These are phyloP conservation scores for Limnephilus marmoratus DNA, from an alignment of 2,888 invertebrate species.

Conservation along the genomic window DNA sequence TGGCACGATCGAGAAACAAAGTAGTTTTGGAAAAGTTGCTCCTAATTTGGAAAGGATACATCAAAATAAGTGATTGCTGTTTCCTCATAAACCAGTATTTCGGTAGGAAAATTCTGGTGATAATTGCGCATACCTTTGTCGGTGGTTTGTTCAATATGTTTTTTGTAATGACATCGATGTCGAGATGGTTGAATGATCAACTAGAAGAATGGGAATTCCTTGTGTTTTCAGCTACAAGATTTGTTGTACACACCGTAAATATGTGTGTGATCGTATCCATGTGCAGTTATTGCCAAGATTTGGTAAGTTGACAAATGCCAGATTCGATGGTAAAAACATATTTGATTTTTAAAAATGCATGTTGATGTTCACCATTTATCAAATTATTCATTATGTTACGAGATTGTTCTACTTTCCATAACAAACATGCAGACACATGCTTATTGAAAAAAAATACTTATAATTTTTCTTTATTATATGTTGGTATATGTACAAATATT, in stretches of 20 bases:
- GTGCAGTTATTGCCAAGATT: background rate
- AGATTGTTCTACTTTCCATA: too few species aligned
- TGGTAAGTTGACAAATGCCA: background rate
- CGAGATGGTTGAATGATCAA: background rate
- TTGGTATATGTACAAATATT: too few species aligned
- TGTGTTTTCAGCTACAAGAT: background rate
- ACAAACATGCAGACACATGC: too few species aligned
- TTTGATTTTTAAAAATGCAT: too few species aligned
- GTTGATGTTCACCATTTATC: too few species aligned
- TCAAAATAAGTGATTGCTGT: background rate
- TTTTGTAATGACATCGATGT: background rate
- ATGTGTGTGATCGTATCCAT: background rate
- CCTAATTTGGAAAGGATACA: background rate
- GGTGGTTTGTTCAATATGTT: slow-evolving; percentile 2
- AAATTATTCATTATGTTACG: too few species aligned
- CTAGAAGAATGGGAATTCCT: background rate
- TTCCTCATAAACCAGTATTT: background rate
- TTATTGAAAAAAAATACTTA: too few species aligned
- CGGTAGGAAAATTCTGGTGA: background rate
- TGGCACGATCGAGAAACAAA: background rate
- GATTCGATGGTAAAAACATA: background rate
- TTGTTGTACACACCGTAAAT: background rate
- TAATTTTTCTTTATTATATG: too few species aligned
- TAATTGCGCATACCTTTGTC: background rate
- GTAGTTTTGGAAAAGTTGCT: background rate